Conservation (phyloP, 2,888 invertebrate species). For the Anagyrus pseudococci region DNA sequence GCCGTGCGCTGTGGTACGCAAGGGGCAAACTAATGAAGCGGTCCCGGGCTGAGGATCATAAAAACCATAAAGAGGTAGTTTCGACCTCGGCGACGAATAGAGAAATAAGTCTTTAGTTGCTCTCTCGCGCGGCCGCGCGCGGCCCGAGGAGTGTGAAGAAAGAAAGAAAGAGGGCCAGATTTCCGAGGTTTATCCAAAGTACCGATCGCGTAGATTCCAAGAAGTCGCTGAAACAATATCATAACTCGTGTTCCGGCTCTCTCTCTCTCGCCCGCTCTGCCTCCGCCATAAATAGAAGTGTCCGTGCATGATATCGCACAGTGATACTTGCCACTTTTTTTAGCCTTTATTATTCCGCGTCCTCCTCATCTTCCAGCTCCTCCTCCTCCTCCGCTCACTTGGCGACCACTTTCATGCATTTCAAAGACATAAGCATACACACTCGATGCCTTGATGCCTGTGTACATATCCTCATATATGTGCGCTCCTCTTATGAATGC, state of each 20-base stretch:
- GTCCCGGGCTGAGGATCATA: conserved; percentile 46
- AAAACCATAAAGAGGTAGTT: conserved; percentile 48
- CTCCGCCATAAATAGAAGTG: conserved; percentile 58
- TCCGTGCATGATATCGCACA: conserved; percentile 47
- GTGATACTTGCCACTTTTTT: conserved; percentile 35
- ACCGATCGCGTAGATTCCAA: conserved; percentile 61
- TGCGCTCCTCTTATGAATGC: too few relatives aligned
- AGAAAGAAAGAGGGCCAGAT: conserved; percentile 40
- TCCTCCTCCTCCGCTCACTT: background rate
- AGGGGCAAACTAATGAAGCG: conserved; percentile 52
- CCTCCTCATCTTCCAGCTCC: background rate
- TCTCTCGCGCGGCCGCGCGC: conserved; percentile 28
- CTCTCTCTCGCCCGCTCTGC: too few relatives aligned
- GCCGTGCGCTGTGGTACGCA: too few relatives aligned
- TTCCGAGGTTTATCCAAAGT: conserved; percentile 57
- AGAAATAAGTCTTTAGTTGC: conserved; percentile 52
- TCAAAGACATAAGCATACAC: too few relatives aligned
- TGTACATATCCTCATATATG: too few relatives aligned
- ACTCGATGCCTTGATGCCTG: too few relatives aligned
- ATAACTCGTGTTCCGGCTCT: conserved; percentile 59
- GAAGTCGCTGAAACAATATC: conserved; percentile 61
- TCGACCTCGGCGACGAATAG: conserved; percentile 50
- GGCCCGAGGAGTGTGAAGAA: conserved; percentile 36
- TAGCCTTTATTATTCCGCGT: background rate
- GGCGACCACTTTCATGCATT: too few relatives aligned